Conservation (phyloP, 2,113 vertebrate species). For the Mirounga angustirostris region DNA sequence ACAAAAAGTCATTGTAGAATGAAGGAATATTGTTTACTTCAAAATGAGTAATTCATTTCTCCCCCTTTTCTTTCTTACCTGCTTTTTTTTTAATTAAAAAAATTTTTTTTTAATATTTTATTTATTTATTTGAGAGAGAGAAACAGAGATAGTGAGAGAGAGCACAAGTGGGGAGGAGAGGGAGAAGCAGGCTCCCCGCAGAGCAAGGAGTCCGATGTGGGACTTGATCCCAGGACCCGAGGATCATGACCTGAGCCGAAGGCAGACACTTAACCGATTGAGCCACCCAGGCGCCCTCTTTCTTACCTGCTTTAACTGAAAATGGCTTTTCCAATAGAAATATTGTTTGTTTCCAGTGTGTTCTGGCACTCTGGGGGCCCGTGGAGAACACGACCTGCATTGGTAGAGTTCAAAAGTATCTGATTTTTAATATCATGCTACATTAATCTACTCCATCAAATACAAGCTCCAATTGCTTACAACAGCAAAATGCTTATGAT, state of each 20-base stretch:
- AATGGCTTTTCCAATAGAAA: conserved; percentile 95
- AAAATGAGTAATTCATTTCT: not conserved
- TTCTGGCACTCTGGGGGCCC: conserved; percentile 92
- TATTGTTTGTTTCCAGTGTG: conserved; percentile 97
- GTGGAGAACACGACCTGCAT: conserved; percentile 97
- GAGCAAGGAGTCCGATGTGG: no score
- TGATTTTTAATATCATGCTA: conserved; percentile 86
- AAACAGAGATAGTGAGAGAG: no score
- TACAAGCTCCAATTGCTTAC: conserved; percentile 76
- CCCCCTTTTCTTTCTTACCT: not conserved
- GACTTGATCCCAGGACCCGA: no score
- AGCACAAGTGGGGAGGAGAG: no score
- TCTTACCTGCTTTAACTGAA: conserved; percentile 92
- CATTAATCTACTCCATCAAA: conserved; percentile 86
- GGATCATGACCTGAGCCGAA: no score
- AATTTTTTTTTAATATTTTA: no score
- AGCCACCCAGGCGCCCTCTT: not conserved
- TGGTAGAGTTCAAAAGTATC: conserved; percentile 83
- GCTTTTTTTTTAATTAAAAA: no score
- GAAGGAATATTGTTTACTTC: not conserved
- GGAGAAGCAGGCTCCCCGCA: no score
- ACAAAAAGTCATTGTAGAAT: not conserved
- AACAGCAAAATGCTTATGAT: conserved; percentile 87
- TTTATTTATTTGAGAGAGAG: no score
- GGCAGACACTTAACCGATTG: no score